Evolutionary conservation across 1,140 invertebrate species (phyloP).

Genomic region (Ostrea denselamellosa): DNA sequence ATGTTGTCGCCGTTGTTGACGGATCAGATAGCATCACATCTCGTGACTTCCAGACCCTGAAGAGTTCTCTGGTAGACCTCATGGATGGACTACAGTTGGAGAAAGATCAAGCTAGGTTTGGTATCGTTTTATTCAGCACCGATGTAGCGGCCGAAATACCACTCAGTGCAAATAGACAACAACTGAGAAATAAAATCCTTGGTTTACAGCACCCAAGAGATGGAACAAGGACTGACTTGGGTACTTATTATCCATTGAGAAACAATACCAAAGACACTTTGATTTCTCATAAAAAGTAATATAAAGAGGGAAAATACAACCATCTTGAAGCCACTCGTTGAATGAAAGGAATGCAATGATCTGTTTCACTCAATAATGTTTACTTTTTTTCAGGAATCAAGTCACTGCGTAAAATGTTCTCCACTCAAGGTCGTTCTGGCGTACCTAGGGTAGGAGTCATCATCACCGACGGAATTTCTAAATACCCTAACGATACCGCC

Average conservation of each 20-base stretch:
- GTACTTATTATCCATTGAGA: not conserved
- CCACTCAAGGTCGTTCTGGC: conserved; percentile 44
- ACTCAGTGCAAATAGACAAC: conserved; percentile 43
- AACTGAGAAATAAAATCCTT: conserved; percentile 45
- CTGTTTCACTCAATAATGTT: not conserved
- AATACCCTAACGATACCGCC: conserved; percentile 49
- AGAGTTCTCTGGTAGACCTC: conserved; percentile 50
- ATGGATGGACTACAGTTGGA: conserved; percentile 50
- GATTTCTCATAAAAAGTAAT: too few relatives aligned
- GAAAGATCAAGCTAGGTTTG: conserved; percentile 54
- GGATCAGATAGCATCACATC: conserved; percentile 59
- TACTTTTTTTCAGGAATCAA: conserved; percentile 42
- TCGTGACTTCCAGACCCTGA: conserved; percentile 55
- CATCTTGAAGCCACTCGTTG: too few relatives aligned
- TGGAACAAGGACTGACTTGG: conserved; percentile 54
- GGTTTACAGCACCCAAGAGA: conserved; percentile 49
- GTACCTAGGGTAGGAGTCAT: conserved; percentile 60
- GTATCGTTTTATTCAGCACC: conserved; percentile 57
- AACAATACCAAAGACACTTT: too few relatives aligned
- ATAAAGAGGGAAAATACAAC: too few relatives aligned
- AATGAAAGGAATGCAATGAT: too few relatives aligned
- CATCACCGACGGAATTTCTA: conserved; percentile 62
- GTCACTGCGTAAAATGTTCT: conserved; percentile 52
- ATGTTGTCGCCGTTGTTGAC: conserved; percentile 58
- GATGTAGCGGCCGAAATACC: conserved; percentile 49